Evolutionary conservation across 2,113 vertebrate genomes (phyloP), one percentile per base, ranked within the genome.

Genomic region (Paradisaea rubra): DNA sequence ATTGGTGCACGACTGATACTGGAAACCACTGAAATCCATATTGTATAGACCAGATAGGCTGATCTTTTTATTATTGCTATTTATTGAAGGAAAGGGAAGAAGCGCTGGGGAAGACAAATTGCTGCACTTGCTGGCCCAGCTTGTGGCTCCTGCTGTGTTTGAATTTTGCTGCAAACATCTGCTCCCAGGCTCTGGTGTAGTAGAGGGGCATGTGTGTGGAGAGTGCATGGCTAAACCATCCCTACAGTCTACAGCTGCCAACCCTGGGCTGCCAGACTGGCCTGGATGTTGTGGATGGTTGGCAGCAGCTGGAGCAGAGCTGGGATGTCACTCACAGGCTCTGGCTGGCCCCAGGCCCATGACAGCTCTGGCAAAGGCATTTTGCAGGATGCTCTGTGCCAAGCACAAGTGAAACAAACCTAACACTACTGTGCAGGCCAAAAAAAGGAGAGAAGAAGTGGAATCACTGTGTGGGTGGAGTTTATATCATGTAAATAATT

Each of bases 281-380:
- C 49, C 63, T 87, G 70, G 16, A 45, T 0, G 0, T 11, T 45
- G 53, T 30, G 30, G 37, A 41, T 2, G 4, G 63, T 8, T 91
- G 63, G 49, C 49, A 90, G 69, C 33, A 70, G 42, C 3, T 37
- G 39, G 50, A 87, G 50, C 68, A 65, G 64, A 45, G 44, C n/a
- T 81, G 60, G 53, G 33, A 47, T 78, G 65, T 74, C 64, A 25
- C 23, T 81, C 44, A 35, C 1, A 8, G 28, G 28, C 23, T 82
- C 53, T 56, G 70, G 27, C 28, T 57, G 47, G 53, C 41, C 37
- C n/a, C 71, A 41, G 37, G 72, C 64, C 76, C 30, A 25, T 0
- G 1, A 65, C 24, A 87, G 27, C 41, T 41, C 53, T 60, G 57
- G 41, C 0, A 0, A 86, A 76, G 3, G 1, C 0, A 0, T 79